phyloP scores from a whole-genome alignment of 2,888 invertebrate species.

The Platycheirus rosarum region DNA sequence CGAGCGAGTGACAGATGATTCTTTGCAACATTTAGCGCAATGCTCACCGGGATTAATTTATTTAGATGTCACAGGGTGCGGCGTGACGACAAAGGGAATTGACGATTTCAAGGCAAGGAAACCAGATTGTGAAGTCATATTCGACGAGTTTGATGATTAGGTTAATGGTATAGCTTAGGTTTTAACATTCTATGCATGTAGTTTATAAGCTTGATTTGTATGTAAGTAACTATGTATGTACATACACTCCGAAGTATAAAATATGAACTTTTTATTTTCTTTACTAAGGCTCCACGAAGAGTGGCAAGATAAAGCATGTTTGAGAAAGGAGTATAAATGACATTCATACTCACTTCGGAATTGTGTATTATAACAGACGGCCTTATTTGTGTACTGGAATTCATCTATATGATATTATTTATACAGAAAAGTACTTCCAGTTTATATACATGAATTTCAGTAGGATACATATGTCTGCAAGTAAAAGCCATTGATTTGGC shows the following conservation, averaged over 20 bases:
- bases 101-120: conserved; percentile 85
- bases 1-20: conserved; percentile 85
- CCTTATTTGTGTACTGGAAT: no score
- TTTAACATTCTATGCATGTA: conserved; percentile 18
- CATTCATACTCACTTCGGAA: no score
- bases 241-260: conserved; percentile 7
- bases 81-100: conserved; percentile 86
- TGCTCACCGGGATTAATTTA: conserved; percentile 85
- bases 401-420: no score
- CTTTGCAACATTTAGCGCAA: conserved; percentile 85
- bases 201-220: conserved; percentile 18
- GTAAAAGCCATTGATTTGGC: no score
- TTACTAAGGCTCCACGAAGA: no score
- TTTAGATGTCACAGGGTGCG: conserved; percentile 87
- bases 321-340: no score
- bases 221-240: neutral
- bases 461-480: no score
- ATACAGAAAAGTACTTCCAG: no score
- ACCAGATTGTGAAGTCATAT: conserved; percentile 85
- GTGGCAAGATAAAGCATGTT: no score
- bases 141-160: conserved; percentile 63
- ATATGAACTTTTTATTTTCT: conserved; percentile 1
- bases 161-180: neutral
- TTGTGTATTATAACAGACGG: no score
- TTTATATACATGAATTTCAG: no score